Conservation (phyloP, 64 coral and sea anemone genomes). For the Astreopora myriophthalma region DNA sequence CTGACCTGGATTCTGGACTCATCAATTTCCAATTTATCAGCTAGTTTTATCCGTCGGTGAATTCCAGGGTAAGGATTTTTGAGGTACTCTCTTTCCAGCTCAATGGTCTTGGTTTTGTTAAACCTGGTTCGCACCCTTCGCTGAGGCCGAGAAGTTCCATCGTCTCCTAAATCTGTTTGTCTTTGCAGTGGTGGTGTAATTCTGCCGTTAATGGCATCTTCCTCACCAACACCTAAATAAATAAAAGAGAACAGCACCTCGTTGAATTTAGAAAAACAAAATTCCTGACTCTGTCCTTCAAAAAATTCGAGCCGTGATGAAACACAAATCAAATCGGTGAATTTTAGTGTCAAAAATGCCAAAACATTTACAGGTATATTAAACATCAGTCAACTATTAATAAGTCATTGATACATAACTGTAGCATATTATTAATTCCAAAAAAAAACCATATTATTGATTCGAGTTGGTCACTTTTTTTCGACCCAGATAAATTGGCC, state of each 20-base stretch:
- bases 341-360: too few relatives aligned
- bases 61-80: constrained; percentile 60
- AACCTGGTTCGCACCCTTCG: constrained; percentile 27
- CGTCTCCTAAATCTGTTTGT: neutral
- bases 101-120: neutral
- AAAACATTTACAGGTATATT: too few relatives aligned
- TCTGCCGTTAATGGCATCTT: neutral
- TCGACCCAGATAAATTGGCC: too few relatives aligned
- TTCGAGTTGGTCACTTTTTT: too few relatives aligned
- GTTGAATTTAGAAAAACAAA: neutral
- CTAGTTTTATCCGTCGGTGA: constrained; percentile 50
- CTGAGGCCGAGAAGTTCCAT: neutral
- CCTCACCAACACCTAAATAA: neutral
- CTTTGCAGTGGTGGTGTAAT: neutral
- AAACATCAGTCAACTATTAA: too few relatives aligned
- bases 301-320: too few relatives aligned
- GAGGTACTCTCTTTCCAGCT: constrained; percentile 67
- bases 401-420: too few relatives aligned
- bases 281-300: too few relatives aligned
- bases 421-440: too few relatives aligned
- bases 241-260: neutral
- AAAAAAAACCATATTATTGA: too few relatives aligned
- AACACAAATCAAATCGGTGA: too few relatives aligned
- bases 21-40: constrained; percentile 57
- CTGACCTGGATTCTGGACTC: constrained; percentile 65